Percentiles rank a stretch among this genome's conserved stretches.
Evolutionary conservation across 2,888 invertebrate genomes (phyloP).

Genomic region (Hipparchia semele): DNA sequence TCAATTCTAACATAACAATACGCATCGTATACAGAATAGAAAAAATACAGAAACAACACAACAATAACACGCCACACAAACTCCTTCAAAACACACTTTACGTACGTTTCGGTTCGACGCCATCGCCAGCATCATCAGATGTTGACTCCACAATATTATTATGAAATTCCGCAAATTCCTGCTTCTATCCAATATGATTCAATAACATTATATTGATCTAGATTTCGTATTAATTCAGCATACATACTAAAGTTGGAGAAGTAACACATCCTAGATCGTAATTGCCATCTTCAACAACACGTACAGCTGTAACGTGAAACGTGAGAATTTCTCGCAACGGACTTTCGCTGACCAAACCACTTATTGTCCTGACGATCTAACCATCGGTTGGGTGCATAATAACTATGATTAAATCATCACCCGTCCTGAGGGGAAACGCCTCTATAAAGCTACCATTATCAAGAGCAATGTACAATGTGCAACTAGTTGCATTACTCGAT

Average conservation of each 20-base stretch:
- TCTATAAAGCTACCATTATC: constrained; percentile 21
- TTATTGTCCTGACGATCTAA: constrained; percentile 52
- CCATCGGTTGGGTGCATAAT: constrained; percentile 59
- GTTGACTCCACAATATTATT: too few species aligned
- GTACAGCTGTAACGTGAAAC: constrained; percentile 27
- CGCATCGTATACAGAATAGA: too few species aligned
- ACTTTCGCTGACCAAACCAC: constrained; percentile 46
- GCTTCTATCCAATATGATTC: background rate
- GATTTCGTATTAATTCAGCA: background rate
- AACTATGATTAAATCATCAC: constrained; percentile 65
- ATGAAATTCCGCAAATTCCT: too few species aligned
- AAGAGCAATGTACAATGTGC: constrained; percentile 6
- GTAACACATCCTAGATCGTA: background rate
- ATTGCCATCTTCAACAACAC: constrained; percentile 4
- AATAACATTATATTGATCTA: background rate
- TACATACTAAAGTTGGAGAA: background rate
- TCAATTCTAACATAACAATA: constrained; percentile 24
- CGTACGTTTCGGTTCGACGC: too few species aligned
- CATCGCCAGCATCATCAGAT: too few species aligned
- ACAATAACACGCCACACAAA: too few species aligned
- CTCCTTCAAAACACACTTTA: too few species aligned
- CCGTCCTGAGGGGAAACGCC: constrained; percentile 21
- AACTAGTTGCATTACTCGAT: too few species aligned
- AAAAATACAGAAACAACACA: too few species aligned
- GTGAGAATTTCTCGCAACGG: constrained; percentile 52